phyloP scores from a whole-genome alignment of 1,140 invertebrate species.

The Lineus longissimus region DNA sequence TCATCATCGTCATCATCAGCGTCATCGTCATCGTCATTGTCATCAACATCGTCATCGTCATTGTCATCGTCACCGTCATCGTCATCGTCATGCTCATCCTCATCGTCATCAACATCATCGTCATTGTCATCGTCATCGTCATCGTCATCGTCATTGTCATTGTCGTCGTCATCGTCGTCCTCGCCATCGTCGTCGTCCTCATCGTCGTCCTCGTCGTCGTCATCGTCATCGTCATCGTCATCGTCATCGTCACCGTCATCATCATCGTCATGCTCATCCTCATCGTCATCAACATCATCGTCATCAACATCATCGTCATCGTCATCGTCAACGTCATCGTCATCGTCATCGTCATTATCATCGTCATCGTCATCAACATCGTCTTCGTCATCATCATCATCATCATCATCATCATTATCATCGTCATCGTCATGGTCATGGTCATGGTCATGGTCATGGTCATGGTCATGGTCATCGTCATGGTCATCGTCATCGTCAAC shows the following conservation, averaged over 20 bases:
- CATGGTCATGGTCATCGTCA: slow-evolving; percentile 13
- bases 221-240: too few species aligned
- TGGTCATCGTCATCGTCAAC: slow-evolving; percentile 4
- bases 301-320: too few species aligned
- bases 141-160: not conserved
- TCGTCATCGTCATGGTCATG: too few species aligned
- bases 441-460: too few species aligned
- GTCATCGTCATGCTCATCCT: slow-evolving; percentile 6
- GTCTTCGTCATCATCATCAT: slow-evolving; percentile 8
- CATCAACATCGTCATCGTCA: not conserved
- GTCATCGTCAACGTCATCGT: not conserved
- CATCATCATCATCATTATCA: slow-evolving; percentile 16
- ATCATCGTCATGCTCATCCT: too few species aligned
- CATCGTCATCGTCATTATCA: slow-evolving; percentile 12
- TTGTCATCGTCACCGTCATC: slow-evolving; percentile 9
- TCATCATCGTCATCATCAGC: not conserved
- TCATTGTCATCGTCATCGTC: not conserved
- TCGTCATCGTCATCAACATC: slow-evolving; percentile 16
- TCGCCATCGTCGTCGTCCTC: too few species aligned
- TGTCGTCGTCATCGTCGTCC: not conserved
- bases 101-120: not conserved
- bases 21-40: not conserved
- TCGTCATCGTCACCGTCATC: not conserved
- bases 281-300: too few species aligned
- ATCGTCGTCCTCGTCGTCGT: too few species aligned